Conservation (phyloP, 2,888 invertebrate genomes). For the Nysson spinosus region DNA sequence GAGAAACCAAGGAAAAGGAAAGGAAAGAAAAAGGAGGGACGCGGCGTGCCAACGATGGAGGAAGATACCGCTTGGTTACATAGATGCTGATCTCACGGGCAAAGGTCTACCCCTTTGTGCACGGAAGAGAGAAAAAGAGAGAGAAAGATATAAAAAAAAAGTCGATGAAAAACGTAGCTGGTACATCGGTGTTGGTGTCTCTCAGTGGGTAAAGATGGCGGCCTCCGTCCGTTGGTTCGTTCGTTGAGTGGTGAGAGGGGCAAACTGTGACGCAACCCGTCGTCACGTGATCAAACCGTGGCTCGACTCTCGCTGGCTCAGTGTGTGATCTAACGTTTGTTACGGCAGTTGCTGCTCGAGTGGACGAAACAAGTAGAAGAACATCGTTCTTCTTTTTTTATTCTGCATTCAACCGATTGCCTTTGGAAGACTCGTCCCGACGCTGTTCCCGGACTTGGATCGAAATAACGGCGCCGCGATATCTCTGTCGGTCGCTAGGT, state of each 20-base stretch:
- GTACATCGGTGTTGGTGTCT: conserved; percentile 39
- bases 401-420: not conserved
- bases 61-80: not conserved
- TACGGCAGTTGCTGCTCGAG: conserved; percentile 67
- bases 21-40: not conserved
- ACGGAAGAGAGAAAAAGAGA: not conserved
- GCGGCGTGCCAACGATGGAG: too few relatives aligned
- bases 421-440: not conserved
- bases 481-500: conserved; percentile 68
- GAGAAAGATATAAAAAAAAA: conserved; percentile 6
- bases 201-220: conserved; percentile 71
- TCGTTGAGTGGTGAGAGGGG: conserved; percentile 56
- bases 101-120: conserved; percentile 15
- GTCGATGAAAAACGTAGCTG: conserved; percentile 34
- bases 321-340: conserved; percentile 75
- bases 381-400: conserved; percentile 4
- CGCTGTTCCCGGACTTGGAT: conserved; percentile 9
- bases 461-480: conserved; percentile 33
- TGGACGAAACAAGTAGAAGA: conserved; percentile 37
- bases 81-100: not conserved
- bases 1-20: not conserved
- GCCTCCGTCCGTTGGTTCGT: conserved; percentile 43
- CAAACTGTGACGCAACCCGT: conserved; percentile 75
- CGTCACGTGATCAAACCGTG: conserved; percentile 76
- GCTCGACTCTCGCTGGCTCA: conserved; percentile 70